Evolutionary conservation across 2,888 invertebrate genomes (phyloP).

Genomic region (Drosophila anomelani): DNA sequence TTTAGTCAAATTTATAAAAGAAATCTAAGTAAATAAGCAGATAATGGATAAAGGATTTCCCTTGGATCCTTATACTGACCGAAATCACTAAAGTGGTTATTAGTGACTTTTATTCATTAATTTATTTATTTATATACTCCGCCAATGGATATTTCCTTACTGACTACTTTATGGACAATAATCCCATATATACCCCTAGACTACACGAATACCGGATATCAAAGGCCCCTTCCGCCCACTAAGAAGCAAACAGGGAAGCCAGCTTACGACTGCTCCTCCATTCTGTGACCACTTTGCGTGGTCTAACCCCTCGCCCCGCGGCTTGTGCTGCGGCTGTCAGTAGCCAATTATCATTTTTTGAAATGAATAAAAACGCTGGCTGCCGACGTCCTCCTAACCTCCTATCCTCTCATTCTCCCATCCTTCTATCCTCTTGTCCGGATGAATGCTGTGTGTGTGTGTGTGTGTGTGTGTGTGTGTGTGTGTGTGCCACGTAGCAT

Average conservation of each 20-base stretch:
- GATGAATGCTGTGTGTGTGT: constrained; percentile 24
- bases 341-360: constrained; percentile 77
- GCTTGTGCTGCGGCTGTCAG: constrained; percentile 63
- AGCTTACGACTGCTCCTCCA: constrained; percentile 10
- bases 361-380: constrained; percentile 71
- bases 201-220: constrained; percentile 14
- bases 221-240: constrained; percentile 9
- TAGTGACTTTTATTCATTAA: neutral
- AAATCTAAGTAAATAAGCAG: neutral
- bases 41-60: neutral
- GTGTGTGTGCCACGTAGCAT: constrained; percentile 38
- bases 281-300: constrained; percentile 11
- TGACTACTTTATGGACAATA: neutral
- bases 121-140: neutral
- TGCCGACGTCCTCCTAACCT: constrained; percentile 25
- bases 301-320: constrained; percentile 16
- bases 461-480: constrained; percentile 17
- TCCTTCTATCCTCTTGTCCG: constrained; percentile 35
- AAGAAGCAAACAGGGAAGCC: constrained; percentile 39
- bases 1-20: neutral
- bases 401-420: neutral
- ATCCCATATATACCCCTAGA: constrained; percentile 10
- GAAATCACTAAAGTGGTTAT: neutral
- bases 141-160: neutral
- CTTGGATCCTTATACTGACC: too few relatives aligned